Base-by-base conservation (phyloP, 2,797 vertebrate genomes). In the Coregonus sp. region DNA sequence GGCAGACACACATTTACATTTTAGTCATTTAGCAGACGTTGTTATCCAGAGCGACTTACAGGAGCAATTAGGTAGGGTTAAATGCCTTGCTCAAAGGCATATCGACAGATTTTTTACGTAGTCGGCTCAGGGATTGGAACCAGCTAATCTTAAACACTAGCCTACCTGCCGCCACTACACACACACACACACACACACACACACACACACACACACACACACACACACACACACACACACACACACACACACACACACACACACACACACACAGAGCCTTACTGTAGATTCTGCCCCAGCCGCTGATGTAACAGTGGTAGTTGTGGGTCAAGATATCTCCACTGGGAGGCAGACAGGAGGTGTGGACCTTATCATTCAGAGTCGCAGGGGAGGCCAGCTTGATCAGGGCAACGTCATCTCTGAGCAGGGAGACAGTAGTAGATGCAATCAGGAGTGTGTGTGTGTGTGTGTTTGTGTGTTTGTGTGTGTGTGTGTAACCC, bases 241-340 rank as follows among this genome's bases (percentile, higher is more conserved):
- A 52, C 7, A 25, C n/a, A 31, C 47, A 47, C 40, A 65, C 1
- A 74, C 37, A 47, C 40, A 59, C 0, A 59, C 20, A 37, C n/a
- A 0, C 54, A 18, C 50, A 37, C 35, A 37, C 35, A 37, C 35
- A 37, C 35, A 37, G 92, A 56, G 52, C 52, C 11, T 0, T 81
- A 94, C 93, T 93, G 76, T 74, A 85, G 59, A 94, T 82, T 0
- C 89, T 82, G 5, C 94, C 94, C 94, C 93, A 94, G 81, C 94
- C 93, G 0, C 67, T 93, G 86, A 93, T 82, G 82, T 90, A 93
- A 72, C 93, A 94, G 35, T 89, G 87, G 0, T 86, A 33, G 0
- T 67, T 52, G 0, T 93, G 82, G 31, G 85, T 80, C 69, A 90
- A 15, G 65, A 90, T 5, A 0, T 88, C 80, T 0, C 73, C 87